Evolutionary conservation across 2,888 invertebrate genomes (phyloP), one percentile per base, ranked within the genome.

Genomic region (Pollenia griseotomentosa): DNA sequence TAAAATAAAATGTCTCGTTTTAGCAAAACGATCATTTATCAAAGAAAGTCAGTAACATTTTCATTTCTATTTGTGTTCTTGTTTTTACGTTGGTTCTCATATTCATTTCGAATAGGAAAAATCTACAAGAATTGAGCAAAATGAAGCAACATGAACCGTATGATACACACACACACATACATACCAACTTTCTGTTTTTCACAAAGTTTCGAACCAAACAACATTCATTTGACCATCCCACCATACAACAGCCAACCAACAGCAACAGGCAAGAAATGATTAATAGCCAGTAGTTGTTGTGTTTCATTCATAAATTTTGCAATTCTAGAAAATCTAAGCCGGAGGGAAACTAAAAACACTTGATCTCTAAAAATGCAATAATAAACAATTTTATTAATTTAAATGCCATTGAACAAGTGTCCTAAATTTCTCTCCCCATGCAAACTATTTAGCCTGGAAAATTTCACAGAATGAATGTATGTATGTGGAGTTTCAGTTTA

Each of bases 241-340:
- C 19, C 68, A 63, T 23, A 23, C 23, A 42, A 5, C 63, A 63
- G n/a, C 33, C 81, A 75, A 44, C 55, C 48, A 74, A 57, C 74
- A 84, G 87, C 86, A 87, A 84, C 83, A 87, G 78, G 87, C 84
- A 74, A 53, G 51, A 77, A 66, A 87, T 87, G 87, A 87, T 87
- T 84, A 84, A 87, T 87, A 84, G 80, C 53, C 73, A 51, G 48
- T 55, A 57, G 42, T 48, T 65, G 46, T 70, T 55, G 55, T 74
- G 51, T 74, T 75, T 68, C 74, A 68, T 80, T 79, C 55, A 61
- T 68, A 75, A 74, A 68, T 68, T 73, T 61, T 63, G 68, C 40
- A 74, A 66, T 79, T 73, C 51, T 23, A 59, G 40, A 78, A 65
- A 70, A 51, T 70, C 12, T 46, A 23, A 55, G 55, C 33, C 23